Base-by-base conservation (phyloP, 2,797 vertebrate genomes). In the Myotis findleyi region DNA sequence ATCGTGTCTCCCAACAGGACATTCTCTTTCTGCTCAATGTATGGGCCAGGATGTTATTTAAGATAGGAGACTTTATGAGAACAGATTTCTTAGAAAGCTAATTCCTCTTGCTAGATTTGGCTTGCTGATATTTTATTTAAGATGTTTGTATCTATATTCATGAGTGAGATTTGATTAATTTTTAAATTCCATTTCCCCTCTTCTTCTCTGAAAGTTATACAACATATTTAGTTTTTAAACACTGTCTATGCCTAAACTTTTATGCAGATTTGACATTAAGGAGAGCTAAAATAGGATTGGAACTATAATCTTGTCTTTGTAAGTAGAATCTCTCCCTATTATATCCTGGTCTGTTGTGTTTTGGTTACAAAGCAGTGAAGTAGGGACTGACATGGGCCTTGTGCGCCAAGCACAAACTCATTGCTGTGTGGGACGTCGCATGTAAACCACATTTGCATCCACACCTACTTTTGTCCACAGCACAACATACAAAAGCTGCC, bases 81-180 rank as follows among this genome's bases (percentile, higher is more conserved):
- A 62, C 21, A 68, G 36, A 81, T 62, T 76, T 85, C 33, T 64
- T 82, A 73, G 55, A 82, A 72, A 96, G 33, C 36, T 68, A 3
- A 82, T 53, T 69, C 16, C 8, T 84, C 53, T 62, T 25, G 7
- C 21, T 94, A 33, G 14, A 64, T 90, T 73, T 69, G 68, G 21
- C 41, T 87, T 64, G 53, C 13, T 92, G 71, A 79, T 71, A 64
- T 12, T 71, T 89, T 87, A 44, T 17, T 55, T 44, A 75, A 79
- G 41, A 36, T 16, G 71, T 88, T 41, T 41, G 59, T 38, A 53
- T 51, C 27, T 57, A 11, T 47, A 66, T 66, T 79, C 21, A 33
- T 25, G 6, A 30, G 33, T 69, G 17, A 93, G 53, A 53, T 41
- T 7, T 77, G 72, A 49, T 49, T 49, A 30, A 53, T 72, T 53